Evolutionary conservation across 1,140 invertebrate genomes (phyloP).

Genomic region (Bombus affinis): DNA sequence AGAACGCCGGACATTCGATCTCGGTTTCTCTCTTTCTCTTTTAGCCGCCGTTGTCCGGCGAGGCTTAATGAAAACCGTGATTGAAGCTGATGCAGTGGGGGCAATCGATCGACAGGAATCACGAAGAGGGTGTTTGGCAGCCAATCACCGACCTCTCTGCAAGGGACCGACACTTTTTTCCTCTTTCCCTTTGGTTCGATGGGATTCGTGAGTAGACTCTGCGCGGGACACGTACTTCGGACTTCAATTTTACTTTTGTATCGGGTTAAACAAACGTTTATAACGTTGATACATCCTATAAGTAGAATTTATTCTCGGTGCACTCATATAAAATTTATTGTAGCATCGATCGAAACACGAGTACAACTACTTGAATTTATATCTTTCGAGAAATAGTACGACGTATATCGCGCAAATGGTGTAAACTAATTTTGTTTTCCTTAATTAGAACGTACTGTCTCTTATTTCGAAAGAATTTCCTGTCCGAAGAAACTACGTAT

Average conservation of each 20-base stretch:
- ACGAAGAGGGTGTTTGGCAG: constrained; percentile 66
- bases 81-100: constrained; percentile 67
- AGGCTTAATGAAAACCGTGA: constrained; percentile 77
- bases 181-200: constrained; percentile 49
- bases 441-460: too few species aligned
- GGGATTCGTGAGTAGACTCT: constrained; percentile 66
- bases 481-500: too few species aligned
- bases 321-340: too few species aligned
- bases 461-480: too few species aligned
- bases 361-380: too few species aligned
- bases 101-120: constrained; percentile 71
- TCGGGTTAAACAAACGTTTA: constrained; percentile 9
- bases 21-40: not conserved
- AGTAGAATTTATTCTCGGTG: not conserved
- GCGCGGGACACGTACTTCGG: constrained; percentile 7
- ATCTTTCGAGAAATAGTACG: not conserved
- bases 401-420: not conserved
- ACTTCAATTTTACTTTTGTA: not conserved
- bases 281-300: not conserved
- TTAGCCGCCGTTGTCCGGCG: constrained; percentile 45
- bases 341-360: too few species aligned
- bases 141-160: constrained; percentile 68
- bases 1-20: constrained; percentile 49
- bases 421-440: too few species aligned
- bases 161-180: constrained; percentile 62